Percentiles rank a stretch among this genome's conserved stretches.
phyloP scores from a whole-genome alignment of 2,888 invertebrate species.

The Caenorhabditis sp. region DNA sequence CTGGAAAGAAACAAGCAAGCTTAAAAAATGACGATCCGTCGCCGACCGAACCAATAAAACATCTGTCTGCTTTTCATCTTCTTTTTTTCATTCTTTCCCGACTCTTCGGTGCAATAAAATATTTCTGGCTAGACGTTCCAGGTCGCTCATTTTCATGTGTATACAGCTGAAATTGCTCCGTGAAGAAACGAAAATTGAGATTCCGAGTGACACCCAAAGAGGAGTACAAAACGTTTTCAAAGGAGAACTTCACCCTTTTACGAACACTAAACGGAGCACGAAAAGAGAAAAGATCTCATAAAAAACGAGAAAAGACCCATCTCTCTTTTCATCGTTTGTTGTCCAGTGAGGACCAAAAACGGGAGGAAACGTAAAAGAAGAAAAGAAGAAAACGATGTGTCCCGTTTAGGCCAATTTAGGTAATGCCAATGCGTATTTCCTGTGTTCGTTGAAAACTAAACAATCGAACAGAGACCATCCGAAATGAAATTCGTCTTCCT shows the following conservation, averaged over 20 bases:
- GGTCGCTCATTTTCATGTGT: slow-evolving; percentile 11
- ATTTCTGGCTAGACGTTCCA: slow-evolving; percentile 17
- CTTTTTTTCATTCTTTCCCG: slow-evolving; percentile 15
- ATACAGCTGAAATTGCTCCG: slow-evolving; percentile 1
- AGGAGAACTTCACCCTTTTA: background rate
- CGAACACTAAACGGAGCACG: background rate
- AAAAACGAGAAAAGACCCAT: slow-evolving; percentile 39
- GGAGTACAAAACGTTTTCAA: slow-evolving; percentile 33
- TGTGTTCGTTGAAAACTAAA: slow-evolving; percentile 32
- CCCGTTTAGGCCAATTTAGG: slow-evolving; percentile 57
- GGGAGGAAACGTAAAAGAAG: background rate
- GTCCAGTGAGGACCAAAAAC: slow-evolving; percentile 23
- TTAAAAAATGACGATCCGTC: slow-evolving; percentile 6
- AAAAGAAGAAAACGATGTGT: slow-evolving; percentile 17
- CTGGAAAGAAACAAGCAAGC: background rate
- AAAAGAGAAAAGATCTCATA: slow-evolving; percentile 37
- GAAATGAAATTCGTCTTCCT: slow-evolving; percentile 42
- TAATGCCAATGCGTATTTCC: slow-evolving; percentile 41
- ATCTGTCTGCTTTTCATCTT: slow-evolving; percentile 29
- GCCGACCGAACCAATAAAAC: slow-evolving; percentile 53
- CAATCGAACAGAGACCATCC: slow-evolving; percentile 8
- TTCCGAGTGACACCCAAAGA: slow-evolving; percentile 11
- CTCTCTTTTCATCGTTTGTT: slow-evolving; percentile 35
- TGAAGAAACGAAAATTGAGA: background rate
- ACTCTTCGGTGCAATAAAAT: slow-evolving; percentile 42